Percentiles rank a stretch among this genome's conserved stretches.
Conservation (phyloP, 2,888 invertebrate genomes). For the Caenorhabditis sp. region DNA sequence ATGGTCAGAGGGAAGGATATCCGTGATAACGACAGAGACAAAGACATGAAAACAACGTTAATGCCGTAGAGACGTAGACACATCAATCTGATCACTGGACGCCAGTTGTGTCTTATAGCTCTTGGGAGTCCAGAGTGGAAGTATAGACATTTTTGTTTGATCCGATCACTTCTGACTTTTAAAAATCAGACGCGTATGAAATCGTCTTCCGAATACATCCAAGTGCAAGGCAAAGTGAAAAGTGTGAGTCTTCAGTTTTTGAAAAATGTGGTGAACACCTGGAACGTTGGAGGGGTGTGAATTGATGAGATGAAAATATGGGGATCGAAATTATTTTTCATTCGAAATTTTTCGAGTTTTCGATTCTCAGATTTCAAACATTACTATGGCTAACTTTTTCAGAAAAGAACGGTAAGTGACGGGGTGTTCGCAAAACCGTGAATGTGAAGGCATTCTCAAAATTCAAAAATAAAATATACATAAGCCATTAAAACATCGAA, state of each 20-base stretch:
- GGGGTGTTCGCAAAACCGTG: too few relatives aligned
- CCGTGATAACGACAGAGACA: background rate
- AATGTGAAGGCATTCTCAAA: too few relatives aligned
- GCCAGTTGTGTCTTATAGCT: slow-evolving; percentile 26
- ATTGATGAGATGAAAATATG: background rate
- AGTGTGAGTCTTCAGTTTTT: slow-evolving; percentile 13
- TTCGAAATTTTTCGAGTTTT: background rate
- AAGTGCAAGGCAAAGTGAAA: background rate
- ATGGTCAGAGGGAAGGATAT: slow-evolving; percentile 14
- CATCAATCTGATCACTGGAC: slow-evolving; percentile 25
- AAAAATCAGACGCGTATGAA: too few relatives aligned
- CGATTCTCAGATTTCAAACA: background rate
- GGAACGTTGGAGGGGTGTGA: slow-evolving; percentile 8
- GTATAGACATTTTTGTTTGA: slow-evolving; percentile 19
- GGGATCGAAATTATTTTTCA: background rate
- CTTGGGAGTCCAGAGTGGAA: background rate
- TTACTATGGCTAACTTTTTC: slow-evolving; percentile 19
- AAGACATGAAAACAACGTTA: background rate
- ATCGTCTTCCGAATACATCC: background rate
- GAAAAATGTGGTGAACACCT: slow-evolving; percentile 42
- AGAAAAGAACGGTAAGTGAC: slow-evolving; percentile 24
- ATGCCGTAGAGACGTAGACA: background rate
- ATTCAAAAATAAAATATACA: too few relatives aligned
- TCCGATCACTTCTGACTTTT: background rate
- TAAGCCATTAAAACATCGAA: too few relatives aligned